Evolutionary conservation across 2,113 vertebrate species (phyloP).

Genomic region (Larimichthys polyactis): DNA sequence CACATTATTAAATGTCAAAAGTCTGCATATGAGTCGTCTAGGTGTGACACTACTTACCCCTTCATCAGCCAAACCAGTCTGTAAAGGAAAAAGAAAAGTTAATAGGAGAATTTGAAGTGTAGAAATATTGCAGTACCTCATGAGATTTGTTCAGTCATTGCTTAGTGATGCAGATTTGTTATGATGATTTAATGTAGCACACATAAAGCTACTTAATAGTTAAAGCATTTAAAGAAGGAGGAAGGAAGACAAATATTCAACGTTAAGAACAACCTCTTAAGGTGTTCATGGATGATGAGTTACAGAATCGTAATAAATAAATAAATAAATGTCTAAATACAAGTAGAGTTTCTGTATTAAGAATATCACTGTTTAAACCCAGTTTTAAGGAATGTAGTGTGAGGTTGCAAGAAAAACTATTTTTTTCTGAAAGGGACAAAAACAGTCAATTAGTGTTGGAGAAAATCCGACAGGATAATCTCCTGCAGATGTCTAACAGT

Average conservation of each 20-base stretch:
- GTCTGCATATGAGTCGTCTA: not conserved
- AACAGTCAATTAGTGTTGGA: not conserved
- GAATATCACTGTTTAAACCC: not conserved
- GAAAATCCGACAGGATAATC: slow-evolving; percentile 13
- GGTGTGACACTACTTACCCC: slow-evolving; percentile 81
- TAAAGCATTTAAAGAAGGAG: not conserved
- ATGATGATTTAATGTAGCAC: not conserved
- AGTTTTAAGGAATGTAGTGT: slow-evolving; percentile 22
- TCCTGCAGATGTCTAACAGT: slow-evolving; percentile 25
- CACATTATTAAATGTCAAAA: slow-evolving; percentile 23
- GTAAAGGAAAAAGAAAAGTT: slow-evolving; percentile 65
- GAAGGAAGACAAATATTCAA: not conserved
- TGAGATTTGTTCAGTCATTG: not conserved
- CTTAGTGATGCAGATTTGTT: not conserved
- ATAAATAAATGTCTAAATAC: not conserved
- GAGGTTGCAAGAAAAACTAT: not conserved
- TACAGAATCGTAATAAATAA: not conserved
- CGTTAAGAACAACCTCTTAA: not conserved
- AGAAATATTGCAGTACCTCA: not conserved
- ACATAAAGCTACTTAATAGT: not conserved
- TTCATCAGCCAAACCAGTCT: slow-evolving; percentile 89
- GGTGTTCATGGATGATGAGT: not conserved
- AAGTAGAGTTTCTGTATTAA: not conserved
- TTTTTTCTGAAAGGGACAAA: not conserved
- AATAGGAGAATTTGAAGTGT: not conserved